Evolutionary conservation across 2,888 invertebrate species (phyloP).

Genomic region (Yponomeuta plumbellus): DNA sequence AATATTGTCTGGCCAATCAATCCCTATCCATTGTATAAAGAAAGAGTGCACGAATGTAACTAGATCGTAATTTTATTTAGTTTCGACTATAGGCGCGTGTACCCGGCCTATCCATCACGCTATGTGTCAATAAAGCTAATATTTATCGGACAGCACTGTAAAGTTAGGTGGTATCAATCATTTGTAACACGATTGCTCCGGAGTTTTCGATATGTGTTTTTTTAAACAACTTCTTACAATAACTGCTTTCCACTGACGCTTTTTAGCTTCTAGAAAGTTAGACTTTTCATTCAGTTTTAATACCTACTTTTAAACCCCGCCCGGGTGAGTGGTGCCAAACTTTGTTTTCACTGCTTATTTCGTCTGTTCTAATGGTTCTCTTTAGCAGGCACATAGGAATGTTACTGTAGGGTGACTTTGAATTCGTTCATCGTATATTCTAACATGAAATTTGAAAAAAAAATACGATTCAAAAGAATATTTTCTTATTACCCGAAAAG

Average conservation of each 20-base stretch:
- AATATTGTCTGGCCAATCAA: not conserved
- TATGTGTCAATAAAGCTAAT: slow-evolving; percentile 47
- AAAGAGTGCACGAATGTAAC: slow-evolving; percentile 17
- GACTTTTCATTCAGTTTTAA: slow-evolving; percentile 22
- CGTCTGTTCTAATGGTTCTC: slow-evolving; percentile 59
- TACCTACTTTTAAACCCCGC: slow-evolving; percentile 46
- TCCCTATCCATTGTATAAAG: not conserved
- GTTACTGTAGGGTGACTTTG: not conserved
- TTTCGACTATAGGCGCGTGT: not conserved
- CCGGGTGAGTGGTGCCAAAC: slow-evolving; percentile 45
- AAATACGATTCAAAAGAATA: too few species aligned
- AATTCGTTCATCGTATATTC: too few species aligned
- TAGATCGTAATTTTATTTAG: slow-evolving; percentile 18
- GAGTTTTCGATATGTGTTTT: not conserved
- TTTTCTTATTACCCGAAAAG: too few species aligned
- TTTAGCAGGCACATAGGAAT: slow-evolving; percentile 42
- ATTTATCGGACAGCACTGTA: slow-evolving; percentile 38
- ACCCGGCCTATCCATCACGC: slow-evolving; percentile 53
- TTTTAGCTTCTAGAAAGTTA: not conserved
- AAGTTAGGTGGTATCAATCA: slow-evolving; percentile 59
- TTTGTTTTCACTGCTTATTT: slow-evolving; percentile 46
- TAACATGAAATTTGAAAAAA: too few species aligned
- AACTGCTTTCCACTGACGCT: not conserved
- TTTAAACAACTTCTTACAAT: not conserved
- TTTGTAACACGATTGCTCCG: slow-evolving; percentile 50